Conservation (phyloP, 2,888 invertebrate genomes). For the Calameuta filiformis region DNA sequence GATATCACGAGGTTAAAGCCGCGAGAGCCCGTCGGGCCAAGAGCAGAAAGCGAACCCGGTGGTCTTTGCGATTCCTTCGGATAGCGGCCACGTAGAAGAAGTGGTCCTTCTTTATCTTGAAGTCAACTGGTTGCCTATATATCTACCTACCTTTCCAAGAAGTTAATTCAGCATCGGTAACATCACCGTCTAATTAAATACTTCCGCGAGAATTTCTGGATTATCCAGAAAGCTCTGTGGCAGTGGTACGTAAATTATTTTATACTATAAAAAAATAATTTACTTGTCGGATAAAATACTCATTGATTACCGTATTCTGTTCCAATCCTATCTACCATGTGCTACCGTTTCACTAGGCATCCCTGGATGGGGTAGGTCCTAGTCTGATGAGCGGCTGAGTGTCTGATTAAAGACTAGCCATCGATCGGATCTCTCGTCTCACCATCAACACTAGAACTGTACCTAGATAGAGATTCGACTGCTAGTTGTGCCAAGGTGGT, state of each 20-base stretch:
- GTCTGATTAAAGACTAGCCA: neutral
- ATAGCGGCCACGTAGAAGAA: neutral
- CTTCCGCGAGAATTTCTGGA: neutral
- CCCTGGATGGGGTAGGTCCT: neutral
- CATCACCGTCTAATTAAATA: neutral
- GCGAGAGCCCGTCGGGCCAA: slow-evolving; percentile 45
- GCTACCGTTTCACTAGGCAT: neutral
- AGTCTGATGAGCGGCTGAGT: neutral
- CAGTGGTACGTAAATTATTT: neutral
- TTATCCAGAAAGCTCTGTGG: too few relatives aligned
- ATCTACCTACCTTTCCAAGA: neutral
- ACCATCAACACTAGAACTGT: neutral
- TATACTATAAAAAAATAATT: neutral
- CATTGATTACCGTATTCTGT: neutral
- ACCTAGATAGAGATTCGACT: neutral
- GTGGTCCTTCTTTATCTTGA: neutral
- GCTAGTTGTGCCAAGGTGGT: neutral
- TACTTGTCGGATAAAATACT: neutral
- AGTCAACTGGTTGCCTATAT: neutral
- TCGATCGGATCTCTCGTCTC: neutral
- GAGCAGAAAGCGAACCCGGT: slow-evolving; percentile 37
- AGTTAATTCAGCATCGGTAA: neutral
- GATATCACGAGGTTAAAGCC: slow-evolving; percentile 50
- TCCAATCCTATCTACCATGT: neutral
- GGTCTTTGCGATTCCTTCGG: slow-evolving; percentile 28